phyloP scores from a whole-genome alignment of 2,888 invertebrate genomes.

The Hipparchia sbordonii region DNA sequence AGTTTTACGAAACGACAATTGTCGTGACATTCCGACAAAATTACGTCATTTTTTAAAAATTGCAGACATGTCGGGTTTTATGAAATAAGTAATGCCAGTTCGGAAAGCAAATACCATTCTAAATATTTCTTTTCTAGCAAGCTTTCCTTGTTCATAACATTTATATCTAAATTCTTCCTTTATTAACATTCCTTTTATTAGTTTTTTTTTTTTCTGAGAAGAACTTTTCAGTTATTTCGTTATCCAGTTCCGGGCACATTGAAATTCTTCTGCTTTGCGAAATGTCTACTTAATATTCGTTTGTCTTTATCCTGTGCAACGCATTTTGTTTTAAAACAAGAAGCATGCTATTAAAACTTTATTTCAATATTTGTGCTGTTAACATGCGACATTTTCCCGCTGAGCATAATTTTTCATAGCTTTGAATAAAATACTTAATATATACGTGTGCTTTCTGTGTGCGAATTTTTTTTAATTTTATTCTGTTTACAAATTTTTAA shows the following conservation, averaged over 20 bases:
- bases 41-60: no score
- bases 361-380: slow-evolving; percentile 2
- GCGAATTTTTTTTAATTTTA: slow-evolving; percentile 8
- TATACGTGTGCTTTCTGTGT: slow-evolving; percentile 9
- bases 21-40: no score
- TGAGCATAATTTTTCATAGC: slow-evolving; percentile 1
- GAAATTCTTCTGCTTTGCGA: slow-evolving; percentile 24
- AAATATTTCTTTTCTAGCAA: no score
- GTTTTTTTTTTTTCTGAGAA: not conserved
- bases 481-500: not conserved
- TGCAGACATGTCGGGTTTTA: no score
- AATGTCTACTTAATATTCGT: slow-evolving; percentile 20
- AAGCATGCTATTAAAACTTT: not conserved
- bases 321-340: slow-evolving; percentile 2
- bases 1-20: no score
- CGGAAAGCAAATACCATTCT: no score
- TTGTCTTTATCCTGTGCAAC: slow-evolving; percentile 10
- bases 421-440: not conserved
- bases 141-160: no score
- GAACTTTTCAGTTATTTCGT: not conserved
- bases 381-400: slow-evolving; percentile 6
- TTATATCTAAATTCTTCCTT: no score
- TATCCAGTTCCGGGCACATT: not conserved
- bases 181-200: no score
- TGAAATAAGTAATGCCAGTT: no score